Conservation (phyloP, 37 sponge, comb jelly and placozoan species). For the Ephydatia muelleri region DNA sequence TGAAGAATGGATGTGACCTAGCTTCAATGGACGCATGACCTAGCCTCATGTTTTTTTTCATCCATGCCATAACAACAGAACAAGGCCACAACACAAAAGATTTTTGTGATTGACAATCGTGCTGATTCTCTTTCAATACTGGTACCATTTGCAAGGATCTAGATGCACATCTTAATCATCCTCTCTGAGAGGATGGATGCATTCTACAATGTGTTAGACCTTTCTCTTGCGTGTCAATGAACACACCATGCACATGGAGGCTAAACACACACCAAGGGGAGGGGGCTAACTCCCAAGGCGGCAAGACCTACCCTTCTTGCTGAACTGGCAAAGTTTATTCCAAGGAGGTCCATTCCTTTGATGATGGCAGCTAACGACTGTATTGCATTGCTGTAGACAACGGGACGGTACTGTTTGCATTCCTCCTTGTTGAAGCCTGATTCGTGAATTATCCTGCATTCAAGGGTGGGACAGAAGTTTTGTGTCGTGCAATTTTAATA, state of each 20-base stretch:
- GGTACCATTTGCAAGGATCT: no score
- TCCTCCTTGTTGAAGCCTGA: slow-evolving; percentile 88
- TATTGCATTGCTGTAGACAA: slow-evolving; percentile 94
- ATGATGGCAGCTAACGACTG: slow-evolving; percentile 88
- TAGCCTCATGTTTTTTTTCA: no score
- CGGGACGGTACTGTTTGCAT: slow-evolving; percentile 81
- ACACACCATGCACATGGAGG: no score
- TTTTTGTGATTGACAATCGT: no score
- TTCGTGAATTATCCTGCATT: slow-evolving; percentile 82
- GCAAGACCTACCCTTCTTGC: slow-evolving; percentile 66
- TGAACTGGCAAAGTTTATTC: slow-evolving; percentile 73
- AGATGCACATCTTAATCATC: no score
- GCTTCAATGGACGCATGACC: no score
- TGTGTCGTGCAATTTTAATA: background rate
- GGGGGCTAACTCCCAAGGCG: background rate
- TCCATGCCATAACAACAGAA: background rate
- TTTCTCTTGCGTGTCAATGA: no score
- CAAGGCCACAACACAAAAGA: background rate
- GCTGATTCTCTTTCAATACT: no score
- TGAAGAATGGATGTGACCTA: no score
- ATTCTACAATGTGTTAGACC: background rate
- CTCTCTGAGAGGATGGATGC: no score
- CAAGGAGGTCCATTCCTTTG: slow-evolving; percentile 84
- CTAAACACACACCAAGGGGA: background rate
- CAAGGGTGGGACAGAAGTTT: background rate